Conservation (phyloP, 1,140 invertebrate genomes). For the Halictus rubicundus region DNA sequence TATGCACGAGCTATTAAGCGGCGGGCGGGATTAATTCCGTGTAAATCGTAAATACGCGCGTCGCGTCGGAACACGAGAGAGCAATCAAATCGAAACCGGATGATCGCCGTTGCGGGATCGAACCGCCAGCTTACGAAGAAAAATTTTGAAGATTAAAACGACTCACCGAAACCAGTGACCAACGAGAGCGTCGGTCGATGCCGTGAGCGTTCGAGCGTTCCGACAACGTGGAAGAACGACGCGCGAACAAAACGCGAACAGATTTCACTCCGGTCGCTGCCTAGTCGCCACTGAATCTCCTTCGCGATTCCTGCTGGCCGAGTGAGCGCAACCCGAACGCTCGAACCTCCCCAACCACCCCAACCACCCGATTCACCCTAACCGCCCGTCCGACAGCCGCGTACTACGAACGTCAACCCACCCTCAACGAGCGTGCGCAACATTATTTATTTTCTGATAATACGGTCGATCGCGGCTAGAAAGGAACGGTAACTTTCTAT, state of each 20-base stretch:
- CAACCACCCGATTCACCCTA: not conserved
- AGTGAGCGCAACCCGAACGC: not conserved
- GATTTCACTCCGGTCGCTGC: slow-evolving; percentile 5
- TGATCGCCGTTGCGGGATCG: no score
- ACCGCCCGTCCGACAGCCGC: not conserved
- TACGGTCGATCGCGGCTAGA: slow-evolving; percentile 27
- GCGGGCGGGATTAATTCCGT: no score
- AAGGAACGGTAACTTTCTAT: not conserved
- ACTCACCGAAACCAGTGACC: slow-evolving; percentile 33
- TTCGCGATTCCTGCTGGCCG: slow-evolving; percentile 4
- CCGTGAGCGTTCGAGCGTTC: not conserved
- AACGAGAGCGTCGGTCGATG: slow-evolving; percentile 8
- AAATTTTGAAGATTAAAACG: not conserved
- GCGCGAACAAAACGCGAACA: not conserved
- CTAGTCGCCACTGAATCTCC: slow-evolving; percentile 42
- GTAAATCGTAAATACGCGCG: no score
- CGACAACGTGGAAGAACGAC: not conserved
- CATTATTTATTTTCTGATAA: slow-evolving; percentile 39
- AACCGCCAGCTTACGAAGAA: no score
- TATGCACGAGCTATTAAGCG: no score
- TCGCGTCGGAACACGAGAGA: no score
- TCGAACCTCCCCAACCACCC: not conserved
- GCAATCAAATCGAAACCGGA: no score
- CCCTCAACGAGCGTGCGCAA: slow-evolving; percentile 43
- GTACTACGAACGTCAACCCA: slow-evolving; percentile 35